Percentiles rank a stretch among this genome's conserved stretches.
These are phyloP conservation scores for Ornithorhynchus anatinus DNA, from an alignment of 2,113 vertebrate genomes.

Conservation along the genomic window DNA sequence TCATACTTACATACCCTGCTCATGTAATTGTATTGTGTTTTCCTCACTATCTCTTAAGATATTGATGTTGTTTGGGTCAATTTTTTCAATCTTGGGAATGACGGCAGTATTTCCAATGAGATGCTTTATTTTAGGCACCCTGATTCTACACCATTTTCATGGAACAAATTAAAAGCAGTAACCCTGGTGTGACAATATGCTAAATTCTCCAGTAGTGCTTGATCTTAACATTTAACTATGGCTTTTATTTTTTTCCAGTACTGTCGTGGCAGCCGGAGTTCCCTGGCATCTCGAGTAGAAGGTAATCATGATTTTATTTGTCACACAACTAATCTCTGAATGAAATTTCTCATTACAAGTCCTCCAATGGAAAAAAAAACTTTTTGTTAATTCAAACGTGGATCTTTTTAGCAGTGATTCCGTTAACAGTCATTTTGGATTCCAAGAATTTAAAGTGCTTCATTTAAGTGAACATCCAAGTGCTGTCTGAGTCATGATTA, in stretches of 20 bases:
- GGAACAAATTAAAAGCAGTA: no score
- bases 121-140: no score
- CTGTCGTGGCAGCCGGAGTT: background rate
- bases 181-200: no score
- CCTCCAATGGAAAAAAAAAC: no score
- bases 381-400: background rate
- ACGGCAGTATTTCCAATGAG: no score
- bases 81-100: no score
- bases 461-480: background rate
- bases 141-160: no score
- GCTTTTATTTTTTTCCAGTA: background rate
- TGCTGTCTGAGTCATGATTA: background rate
- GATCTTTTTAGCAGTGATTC: background rate
- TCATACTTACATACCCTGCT: no score
- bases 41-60: no score
- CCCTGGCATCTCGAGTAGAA: background rate
- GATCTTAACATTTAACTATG: background rate
- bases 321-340: background rate
- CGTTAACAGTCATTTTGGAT: background rate
- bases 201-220: no score
- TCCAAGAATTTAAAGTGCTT: background rate
- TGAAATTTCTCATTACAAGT: background rate
- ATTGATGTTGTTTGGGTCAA: no score
- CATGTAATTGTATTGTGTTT: no score
- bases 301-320: background rate